Evolutionary conservation across 2,113 vertebrate species (phyloP).

Genomic region (Lates calcarifer): DNA sequence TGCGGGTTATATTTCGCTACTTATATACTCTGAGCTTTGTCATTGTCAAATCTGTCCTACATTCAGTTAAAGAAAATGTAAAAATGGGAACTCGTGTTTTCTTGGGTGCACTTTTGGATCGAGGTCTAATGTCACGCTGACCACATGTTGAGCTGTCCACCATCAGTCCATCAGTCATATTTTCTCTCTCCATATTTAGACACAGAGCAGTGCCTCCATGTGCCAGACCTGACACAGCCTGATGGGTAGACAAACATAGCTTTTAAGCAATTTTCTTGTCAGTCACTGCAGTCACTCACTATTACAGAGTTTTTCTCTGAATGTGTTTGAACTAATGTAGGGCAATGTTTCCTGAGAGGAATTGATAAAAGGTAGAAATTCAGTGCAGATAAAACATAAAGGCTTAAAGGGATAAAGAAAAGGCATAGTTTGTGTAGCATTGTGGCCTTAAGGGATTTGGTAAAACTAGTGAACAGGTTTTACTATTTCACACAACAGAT

Average conservation of each 20-base stretch:
- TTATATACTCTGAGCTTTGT: conserved; percentile 42
- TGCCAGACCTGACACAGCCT: conserved; percentile 20
- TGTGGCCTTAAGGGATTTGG: conserved; percentile 2
- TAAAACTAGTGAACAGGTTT: conserved; percentile 41
- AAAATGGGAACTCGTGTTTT: conserved; percentile 33
- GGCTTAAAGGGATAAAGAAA: conserved; percentile 26
- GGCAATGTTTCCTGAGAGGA: conserved; percentile 23
- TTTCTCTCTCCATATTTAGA: conserved; percentile 39
- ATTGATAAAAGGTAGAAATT: conserved; percentile 14
- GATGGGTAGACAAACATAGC: conserved; percentile 45
- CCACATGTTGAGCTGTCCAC: neutral
- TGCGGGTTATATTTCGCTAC: conserved; percentile 46
- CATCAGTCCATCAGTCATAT: conserved; percentile 35
- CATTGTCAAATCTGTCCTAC: conserved; percentile 56
- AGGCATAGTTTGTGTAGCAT: conserved; percentile 10
- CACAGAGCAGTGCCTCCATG: neutral
- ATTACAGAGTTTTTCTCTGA: neutral
- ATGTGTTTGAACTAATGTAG: conserved; percentile 12
- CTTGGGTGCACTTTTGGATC: conserved; percentile 39
- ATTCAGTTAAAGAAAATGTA: conserved; percentile 25
- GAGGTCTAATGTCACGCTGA: conserved; percentile 23
- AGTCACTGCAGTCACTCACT: neutral
- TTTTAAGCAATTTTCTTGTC: conserved; percentile 54
- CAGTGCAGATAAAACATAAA: conserved; percentile 1
- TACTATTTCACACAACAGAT: conserved; percentile 37